Evolutionary conservation across 2,113 vertebrate species (phyloP).

Genomic region (Entelurus aequoreus): DNA sequence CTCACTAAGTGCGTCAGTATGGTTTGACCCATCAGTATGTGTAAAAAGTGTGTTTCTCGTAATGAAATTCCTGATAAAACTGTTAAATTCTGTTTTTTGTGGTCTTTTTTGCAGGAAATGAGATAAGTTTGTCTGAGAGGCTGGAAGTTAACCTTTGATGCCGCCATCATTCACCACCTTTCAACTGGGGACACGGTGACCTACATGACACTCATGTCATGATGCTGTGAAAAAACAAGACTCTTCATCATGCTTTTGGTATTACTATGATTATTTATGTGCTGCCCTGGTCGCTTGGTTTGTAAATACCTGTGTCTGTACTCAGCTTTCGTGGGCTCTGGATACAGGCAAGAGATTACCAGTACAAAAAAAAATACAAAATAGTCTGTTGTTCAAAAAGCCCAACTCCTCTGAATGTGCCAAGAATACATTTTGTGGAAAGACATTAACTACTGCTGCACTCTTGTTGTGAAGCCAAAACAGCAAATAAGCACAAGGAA

Average conservation of each 20-base stretch:
- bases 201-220: slow-evolving; percentile 27
- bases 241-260: slow-evolving; percentile 48
- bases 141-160: slow-evolving; percentile 18
- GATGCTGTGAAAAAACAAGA: slow-evolving; percentile 55
- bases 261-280: slow-evolving; percentile 72
- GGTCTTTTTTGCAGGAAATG: slow-evolving; percentile 61
- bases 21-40: too few relatives aligned
- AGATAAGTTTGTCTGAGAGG: slow-evolving; percentile 64
- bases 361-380: slow-evolving; percentile 49
- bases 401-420: slow-evolving; percentile 79
- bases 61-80: too few relatives aligned
- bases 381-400: slow-evolving; percentile 55
- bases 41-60: too few relatives aligned
- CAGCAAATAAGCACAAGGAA: slow-evolving; percentile 75
- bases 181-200: slow-evolving; percentile 33
- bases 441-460: slow-evolving; percentile 72
- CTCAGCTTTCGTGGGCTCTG: slow-evolving; percentile 67
- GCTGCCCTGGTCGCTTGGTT: slow-evolving; percentile 39
- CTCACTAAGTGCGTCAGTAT: too few relatives aligned
- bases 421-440: slow-evolving; percentile 67
- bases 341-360: slow-evolving; percentile 75
- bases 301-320: slow-evolving; percentile 76
- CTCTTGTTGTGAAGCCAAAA: slow-evolving; percentile 70
- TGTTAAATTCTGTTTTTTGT: background rate
- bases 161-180: slow-evolving; percentile 48